A percentile compares a stretch with the other conserved stretches of the same genome.
These are phyloP conservation scores for Propithecus coquereli DNA, from an alignment of 2,113 vertebrate species.

Conservation along the genomic window DNA sequence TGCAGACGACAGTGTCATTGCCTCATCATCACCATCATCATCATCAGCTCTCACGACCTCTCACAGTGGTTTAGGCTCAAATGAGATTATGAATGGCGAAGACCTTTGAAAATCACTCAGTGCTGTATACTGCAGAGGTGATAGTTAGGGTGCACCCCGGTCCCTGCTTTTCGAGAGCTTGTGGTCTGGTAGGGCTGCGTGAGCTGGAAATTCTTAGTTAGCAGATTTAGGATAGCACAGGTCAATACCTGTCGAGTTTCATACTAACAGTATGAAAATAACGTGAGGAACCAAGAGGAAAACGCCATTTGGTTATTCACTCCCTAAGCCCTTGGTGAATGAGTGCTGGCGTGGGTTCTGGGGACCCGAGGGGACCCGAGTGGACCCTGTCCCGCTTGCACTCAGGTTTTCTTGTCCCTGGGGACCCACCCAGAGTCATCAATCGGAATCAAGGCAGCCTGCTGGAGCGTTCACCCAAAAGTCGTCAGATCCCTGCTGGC, in stretches of 20 bases:
- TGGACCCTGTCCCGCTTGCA: neutral
- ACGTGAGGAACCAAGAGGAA: neutral
- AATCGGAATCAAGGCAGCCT: neutral
- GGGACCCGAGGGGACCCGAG: neutral
- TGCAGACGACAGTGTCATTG: accelerated
- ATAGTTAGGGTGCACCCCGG: accelerated
- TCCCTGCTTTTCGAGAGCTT: neutral
- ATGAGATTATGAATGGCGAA: neutral
- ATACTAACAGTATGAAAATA: neutral
- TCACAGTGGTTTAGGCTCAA: neutral
- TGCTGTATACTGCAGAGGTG: neutral
- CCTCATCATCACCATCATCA: accelerated
- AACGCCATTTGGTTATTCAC: accelerated
- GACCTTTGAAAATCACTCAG: neutral
- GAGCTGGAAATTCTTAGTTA: neutral
- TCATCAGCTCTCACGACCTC: neutral
- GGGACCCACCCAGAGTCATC: neutral
- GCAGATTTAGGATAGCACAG: accelerated
- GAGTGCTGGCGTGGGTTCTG: neutral
- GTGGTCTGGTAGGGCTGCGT: accelerated
- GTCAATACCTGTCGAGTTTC: neutral
- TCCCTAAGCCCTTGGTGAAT: too few species aligned
- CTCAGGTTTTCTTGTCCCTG: neutral
- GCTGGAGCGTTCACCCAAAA: neutral
- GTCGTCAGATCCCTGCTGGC: too few species aligned